Evolutionary conservation across 2,888 invertebrate genomes (phyloP).

Genomic region (Sepiola atlantica): DNA sequence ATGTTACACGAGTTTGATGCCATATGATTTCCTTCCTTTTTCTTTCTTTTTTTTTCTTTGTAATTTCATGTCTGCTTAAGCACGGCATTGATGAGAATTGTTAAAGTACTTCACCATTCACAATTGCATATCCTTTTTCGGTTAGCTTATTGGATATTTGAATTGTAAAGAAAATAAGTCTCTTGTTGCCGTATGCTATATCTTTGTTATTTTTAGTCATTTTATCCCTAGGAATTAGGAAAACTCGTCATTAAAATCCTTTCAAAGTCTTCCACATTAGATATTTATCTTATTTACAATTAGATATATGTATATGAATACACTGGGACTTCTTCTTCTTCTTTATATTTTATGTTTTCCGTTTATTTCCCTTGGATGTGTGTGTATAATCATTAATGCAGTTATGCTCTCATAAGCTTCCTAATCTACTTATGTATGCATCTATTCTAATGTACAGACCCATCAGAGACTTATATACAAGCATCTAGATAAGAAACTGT

Average conservation of each 20-base stretch:
- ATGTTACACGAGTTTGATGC: not conserved
- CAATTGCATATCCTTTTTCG: not conserved
- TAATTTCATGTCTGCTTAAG: constrained; percentile 32
- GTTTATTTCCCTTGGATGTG: not conserved
- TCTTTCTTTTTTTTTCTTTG: not conserved
- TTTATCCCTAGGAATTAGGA: constrained; percentile 32
- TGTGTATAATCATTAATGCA: not conserved
- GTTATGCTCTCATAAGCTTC: not conserved
- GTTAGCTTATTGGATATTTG: constrained; percentile 32
- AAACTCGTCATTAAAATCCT: constrained; percentile 24
- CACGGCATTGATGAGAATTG: constrained; percentile 32
- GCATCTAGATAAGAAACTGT: not conserved
- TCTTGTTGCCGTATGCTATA: not conserved
- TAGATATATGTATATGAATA: not conserved
- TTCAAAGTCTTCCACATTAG: constrained; percentile 6
- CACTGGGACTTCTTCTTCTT: not conserved
- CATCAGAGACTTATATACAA: not conserved
- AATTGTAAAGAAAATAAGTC: constrained; percentile 21
- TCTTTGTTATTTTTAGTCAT: not conserved
- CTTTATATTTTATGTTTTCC: not conserved
- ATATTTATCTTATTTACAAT: constrained; percentile 32
- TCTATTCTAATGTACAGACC: not conserved
- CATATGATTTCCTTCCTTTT: not conserved
- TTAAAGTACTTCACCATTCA: not conserved
- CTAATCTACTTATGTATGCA: constrained; percentile 20